Percentiles rank a stretch among this genome's conserved stretches.
Conservation (phyloP, 2,113 vertebrate species). For the Carlito syrichta region DNA sequence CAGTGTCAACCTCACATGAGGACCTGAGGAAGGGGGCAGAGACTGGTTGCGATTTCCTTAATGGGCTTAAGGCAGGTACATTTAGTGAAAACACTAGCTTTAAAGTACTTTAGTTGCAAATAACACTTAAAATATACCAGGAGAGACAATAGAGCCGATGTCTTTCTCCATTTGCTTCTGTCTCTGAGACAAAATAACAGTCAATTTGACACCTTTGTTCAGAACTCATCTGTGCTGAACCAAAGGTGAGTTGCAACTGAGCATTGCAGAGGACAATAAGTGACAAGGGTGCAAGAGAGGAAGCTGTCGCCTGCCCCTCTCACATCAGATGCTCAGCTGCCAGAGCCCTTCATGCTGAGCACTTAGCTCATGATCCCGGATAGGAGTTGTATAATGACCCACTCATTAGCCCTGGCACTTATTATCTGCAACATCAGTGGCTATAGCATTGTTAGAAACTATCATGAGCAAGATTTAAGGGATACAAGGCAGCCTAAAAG, state of each 20-base stretch:
- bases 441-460: constrained; percentile 51
- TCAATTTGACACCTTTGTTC: constrained; percentile 42
- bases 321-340: constrained; percentile 39
- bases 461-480: constrained; percentile 50
- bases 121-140: constrained; percentile 60
- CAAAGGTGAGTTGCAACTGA: not conserved
- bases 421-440: constrained; percentile 64
- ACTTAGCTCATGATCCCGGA: constrained; percentile 67
- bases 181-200: constrained; percentile 18
- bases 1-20: not conserved
- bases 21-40: not conserved
- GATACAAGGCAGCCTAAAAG: constrained; percentile 43
- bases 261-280: constrained; percentile 53
- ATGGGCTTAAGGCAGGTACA: not conserved
- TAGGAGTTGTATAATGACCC: constrained; percentile 58
- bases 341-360: constrained; percentile 42
- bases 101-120: not conserved
- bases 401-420: constrained; percentile 66
- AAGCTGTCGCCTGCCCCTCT: constrained; percentile 39
- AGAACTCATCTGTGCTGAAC: constrained; percentile 44
- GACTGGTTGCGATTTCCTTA: not conserved
- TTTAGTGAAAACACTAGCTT: not conserved
- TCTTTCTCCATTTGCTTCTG: not conserved
- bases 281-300: not conserved
- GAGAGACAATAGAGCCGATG: not conserved